Evolutionary conservation across 2,888 invertebrate genomes (phyloP).

Genomic region (Agriopis aurantiaria): DNA sequence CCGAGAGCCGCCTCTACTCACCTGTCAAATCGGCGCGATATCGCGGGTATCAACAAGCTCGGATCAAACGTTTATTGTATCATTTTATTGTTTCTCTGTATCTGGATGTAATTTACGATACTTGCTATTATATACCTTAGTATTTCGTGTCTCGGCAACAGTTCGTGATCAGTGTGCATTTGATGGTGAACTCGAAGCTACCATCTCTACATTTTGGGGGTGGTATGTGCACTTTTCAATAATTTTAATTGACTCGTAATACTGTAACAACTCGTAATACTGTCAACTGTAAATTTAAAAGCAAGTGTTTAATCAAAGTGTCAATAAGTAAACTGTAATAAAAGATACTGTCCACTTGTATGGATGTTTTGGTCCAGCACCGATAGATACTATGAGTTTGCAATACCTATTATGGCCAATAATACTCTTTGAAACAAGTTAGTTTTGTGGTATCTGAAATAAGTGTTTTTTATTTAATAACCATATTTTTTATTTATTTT

Average conservation of each 20-base stretch:
- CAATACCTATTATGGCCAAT: no score
- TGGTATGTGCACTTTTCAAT: constrained; percentile 34
- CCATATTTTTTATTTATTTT: no score
- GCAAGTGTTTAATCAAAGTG: neutral
- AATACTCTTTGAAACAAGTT: no score
- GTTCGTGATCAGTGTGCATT: constrained; percentile 48
- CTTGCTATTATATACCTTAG: constrained; percentile 48
- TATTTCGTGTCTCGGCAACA: constrained; percentile 42
- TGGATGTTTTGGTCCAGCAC: no score
- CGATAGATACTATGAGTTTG: no score
- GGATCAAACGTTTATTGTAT: constrained; percentile 61
- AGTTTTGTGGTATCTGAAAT: no score
- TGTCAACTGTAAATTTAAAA: neutral
- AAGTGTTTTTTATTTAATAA: no score
- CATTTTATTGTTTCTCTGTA: constrained; percentile 52
- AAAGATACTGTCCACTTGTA: no score
- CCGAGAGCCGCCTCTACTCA: constrained; percentile 49
- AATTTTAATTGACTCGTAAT: neutral
- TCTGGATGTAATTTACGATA: constrained; percentile 57
- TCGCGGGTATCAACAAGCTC: constrained; percentile 56
- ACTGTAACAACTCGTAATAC: no score
- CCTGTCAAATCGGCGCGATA: constrained; percentile 56
- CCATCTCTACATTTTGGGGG: constrained; percentile 21
- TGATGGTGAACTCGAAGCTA: constrained; percentile 45
- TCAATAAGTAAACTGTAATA: no score